Evolutionary conservation across 2,888 invertebrate genomes (phyloP).

Genomic region (Ophion slaviceki): DNA sequence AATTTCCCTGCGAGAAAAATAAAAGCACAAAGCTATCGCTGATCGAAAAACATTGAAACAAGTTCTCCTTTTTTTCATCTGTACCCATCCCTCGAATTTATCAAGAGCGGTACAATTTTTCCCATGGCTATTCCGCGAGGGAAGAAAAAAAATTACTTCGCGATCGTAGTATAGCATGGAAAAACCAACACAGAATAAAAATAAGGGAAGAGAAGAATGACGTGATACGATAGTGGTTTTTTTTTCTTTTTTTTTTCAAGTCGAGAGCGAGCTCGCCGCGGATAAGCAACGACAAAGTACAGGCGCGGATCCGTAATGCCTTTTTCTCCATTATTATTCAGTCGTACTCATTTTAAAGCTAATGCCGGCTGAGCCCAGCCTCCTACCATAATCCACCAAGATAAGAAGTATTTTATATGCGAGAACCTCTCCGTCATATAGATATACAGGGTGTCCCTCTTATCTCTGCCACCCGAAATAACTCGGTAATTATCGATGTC

Average conservation of each 20-base stretch:
- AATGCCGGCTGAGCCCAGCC: slow-evolving; percentile 63
- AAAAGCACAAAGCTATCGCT: background rate
- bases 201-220: slow-evolving; percentile 52
- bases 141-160: slow-evolving; percentile 25
- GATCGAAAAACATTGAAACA: background rate
- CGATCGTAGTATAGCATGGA: slow-evolving; percentile 9
- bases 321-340: slow-evolving; percentile 73
- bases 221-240: slow-evolving; percentile 46
- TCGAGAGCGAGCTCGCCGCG: slow-evolving; percentile 63
- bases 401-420: slow-evolving; percentile 74
- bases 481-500: too few relatives aligned
- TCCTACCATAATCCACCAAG: slow-evolving; percentile 51
- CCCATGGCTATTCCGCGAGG: slow-evolving; percentile 1
- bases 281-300: slow-evolving; percentile 67
- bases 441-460: too few relatives aligned
- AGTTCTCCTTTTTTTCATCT: slow-evolving; percentile 4
- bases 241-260: slow-evolving; percentile 48
- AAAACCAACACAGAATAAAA: slow-evolving; percentile 40
- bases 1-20: background rate
- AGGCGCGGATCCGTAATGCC: slow-evolving; percentile 68
- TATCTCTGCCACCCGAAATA: too few relatives aligned
- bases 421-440: slow-evolving; percentile 54
- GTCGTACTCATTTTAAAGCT: slow-evolving; percentile 70
- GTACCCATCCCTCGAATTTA: slow-evolving; percentile 14
- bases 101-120: slow-evolving; percentile 28